A percentile compares a stretch with the other conserved stretches of the same genome.
phyloP scores from a whole-genome alignment of 1,140 invertebrate genomes.

The Drosophila insularis region DNA sequence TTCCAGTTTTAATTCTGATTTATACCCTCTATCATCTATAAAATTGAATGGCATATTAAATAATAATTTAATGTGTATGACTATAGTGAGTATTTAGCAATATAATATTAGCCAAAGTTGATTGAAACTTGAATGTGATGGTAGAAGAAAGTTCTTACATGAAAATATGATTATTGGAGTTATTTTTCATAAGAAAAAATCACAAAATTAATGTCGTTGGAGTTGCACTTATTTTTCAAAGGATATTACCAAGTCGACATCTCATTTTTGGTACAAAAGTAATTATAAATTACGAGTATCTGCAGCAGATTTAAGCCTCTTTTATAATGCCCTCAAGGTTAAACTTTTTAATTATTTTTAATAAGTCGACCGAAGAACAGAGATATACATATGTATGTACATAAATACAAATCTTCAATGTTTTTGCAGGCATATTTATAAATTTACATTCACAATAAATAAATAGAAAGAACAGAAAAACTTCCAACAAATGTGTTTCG shows the following conservation, averaged over 20 bases:
- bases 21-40: background rate
- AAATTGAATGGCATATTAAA: background rate
- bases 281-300: constrained; percentile 5
- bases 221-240: background rate
- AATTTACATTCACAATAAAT: background rate
- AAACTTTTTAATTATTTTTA: constrained; percentile 40
- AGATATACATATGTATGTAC: constrained; percentile 1
- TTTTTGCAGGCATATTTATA: background rate
- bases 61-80: no score
- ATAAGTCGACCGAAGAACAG: constrained; percentile 11
- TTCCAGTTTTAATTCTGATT: background rate
- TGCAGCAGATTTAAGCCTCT: constrained; percentile 6
- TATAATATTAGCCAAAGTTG: no score
- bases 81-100: no score
- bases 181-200: no score
- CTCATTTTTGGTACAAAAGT: background rate
- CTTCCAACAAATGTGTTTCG: background rate
- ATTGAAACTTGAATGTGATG: no score
- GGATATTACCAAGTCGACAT: background rate
- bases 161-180: no score
- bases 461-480: background rate
- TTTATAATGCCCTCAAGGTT: constrained; percentile 5
- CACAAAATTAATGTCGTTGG: no score
- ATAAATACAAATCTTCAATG: background rate
- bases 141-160: no score